Evolutionary conservation across 2,888 invertebrate genomes (phyloP), one percentile per base, ranked within the genome.

Genomic region (Galerucella nymphaeae): DNA sequence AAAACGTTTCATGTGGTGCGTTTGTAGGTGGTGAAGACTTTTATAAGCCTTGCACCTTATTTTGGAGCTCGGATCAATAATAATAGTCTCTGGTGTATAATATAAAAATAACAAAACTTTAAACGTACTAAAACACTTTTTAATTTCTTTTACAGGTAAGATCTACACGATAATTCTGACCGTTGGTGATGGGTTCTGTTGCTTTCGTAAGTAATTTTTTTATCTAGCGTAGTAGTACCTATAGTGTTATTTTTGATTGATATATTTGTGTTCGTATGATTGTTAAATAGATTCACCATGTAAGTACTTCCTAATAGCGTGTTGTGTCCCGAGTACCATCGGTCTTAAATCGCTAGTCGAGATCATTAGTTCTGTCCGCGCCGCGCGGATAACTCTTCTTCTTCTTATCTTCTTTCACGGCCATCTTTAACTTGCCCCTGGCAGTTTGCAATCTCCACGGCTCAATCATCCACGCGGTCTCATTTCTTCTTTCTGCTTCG

Each of bases 401-500:
- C 66, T 66, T 66, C 69, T 69, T 70, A 70, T 69, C 71, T 66
- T 80, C 79, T 79, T 70, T 67, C 79, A 79, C 80, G 80, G 82
- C 81, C 82, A 83, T 82, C 81, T 82, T 80, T 80, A 67, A 72
- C 80, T 78, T 80, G 83, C 83, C 82, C 80, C 80, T 80, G 80
- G 83, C 83, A 78, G 80, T 80, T 80, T 80, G 83, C 83, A 82
- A 83, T 83, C 82, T 66, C 74, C 84, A 85, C 85, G 84, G 85
- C 86, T 86, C 86, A 86, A 86, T 86, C 86, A 86, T 85, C 84
- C 83, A 83, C 83, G 83, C 84, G 83, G 84, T 83, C 84, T 83
- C 83, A 83, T 84, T 84, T 84, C 83, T 84, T 83, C 84, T 84
- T 84, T 84, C 83, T 84, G 83, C 84, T 83, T 84, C 84, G 84